These are phyloP conservation scores for Drosophila bipectinata DNA, from an alignment of 1,140 invertebrate genomes.

Conservation along the genomic window DNA sequence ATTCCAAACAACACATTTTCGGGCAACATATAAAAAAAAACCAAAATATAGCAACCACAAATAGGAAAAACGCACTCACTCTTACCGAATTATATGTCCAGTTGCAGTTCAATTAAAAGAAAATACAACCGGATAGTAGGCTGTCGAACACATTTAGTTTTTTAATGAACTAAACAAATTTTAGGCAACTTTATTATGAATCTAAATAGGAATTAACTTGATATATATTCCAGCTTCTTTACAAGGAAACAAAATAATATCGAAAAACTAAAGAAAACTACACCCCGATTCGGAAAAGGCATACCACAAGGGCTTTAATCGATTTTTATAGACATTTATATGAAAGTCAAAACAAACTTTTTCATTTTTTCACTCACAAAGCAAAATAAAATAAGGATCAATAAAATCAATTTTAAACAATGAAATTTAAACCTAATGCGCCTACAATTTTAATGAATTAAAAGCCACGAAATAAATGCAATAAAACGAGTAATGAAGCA, in stretches of 20 bases:
- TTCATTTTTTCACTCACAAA: slow-evolving; percentile 40
- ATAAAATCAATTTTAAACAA: slow-evolving; percentile 41
- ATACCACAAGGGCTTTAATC: slow-evolving; percentile 37
- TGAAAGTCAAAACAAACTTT: slow-evolving; percentile 31
- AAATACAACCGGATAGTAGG: slow-evolving; percentile 41
- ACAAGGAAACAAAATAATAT: slow-evolving; percentile 54
- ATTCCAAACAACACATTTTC: slow-evolving; percentile 25
- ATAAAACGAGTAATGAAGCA: slow-evolving; percentile 44
- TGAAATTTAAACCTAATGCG: slow-evolving; percentile 47
- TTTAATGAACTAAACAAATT: slow-evolving; percentile 67
- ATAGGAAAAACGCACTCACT: slow-evolving; percentile 35
- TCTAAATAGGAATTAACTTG: slow-evolving; percentile 63
- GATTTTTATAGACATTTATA: slow-evolving; percentile 47
- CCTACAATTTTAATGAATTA: slow-evolving; percentile 50
- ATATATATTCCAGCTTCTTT: slow-evolving; percentile 76
- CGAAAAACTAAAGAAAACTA: slow-evolving; percentile 21
- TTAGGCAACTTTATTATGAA: slow-evolving; percentile 75
- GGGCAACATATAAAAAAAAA: slow-evolving; percentile 17
- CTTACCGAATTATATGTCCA: slow-evolving; percentile 39
- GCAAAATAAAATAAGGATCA: slow-evolving; percentile 26
- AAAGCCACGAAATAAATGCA: slow-evolving; percentile 38
- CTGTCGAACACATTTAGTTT: slow-evolving; percentile 72
- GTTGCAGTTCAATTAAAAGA: slow-evolving; percentile 39
- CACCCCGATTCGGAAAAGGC: slow-evolving; percentile 33
- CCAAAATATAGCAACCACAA: neutral